Evolutionary conservation across 2,113 vertebrate species (phyloP), one percentile per base, ranked within the genome.

Genomic region (Mystacornis crossleyi): DNA sequence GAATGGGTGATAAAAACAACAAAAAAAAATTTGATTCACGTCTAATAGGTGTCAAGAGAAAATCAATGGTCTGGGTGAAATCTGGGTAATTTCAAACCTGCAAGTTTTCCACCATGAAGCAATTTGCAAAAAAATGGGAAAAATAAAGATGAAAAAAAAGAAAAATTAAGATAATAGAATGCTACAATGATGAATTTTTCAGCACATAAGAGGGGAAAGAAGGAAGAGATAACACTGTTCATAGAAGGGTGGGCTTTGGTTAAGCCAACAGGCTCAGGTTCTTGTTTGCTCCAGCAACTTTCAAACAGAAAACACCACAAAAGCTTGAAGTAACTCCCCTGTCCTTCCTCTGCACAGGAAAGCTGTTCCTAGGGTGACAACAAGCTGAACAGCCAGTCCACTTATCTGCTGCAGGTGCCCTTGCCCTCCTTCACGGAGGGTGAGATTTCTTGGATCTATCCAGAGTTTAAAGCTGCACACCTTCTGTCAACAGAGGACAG

Each of bases 31-130:
- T 70, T 96, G 90, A 97, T 97, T 96, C 23, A 48, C 21, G 40
- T 96, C 90, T 97, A 97, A 98, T 90, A 97, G 96, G 96, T 97
- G 96, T 97, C 97, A 97, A 95, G 92, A 95, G 90, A 96, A 94
- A 98, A 98, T 97, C 97, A 97, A 92, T 92, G 86, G 65, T 77
- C 90, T 95, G 92, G 82, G 95, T 97, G 91, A 93, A 96, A 86
- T 84, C 40, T n/a, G 54, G 53, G 86, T 79, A 79, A 95, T 86
- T 89, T 95, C 55, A 64, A 90, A 94, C 43, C 91, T 66, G 79
- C 18, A 60, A 25, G 64, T 78, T 93, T 96, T 95, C 53, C n/a
- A 85, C 88, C 65, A 62, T 1, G 17, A 95, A 93, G 70, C 28
- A 69, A 85, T 93, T 89, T 57, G 66, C 20, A 81, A 6, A 4